A percentile compares a stretch with the other conserved stretches of the same genome.
These are phyloP conservation scores for Ellobium chinense DNA, from an alignment of 2,888 invertebrate species.

Conservation along the genomic window DNA sequence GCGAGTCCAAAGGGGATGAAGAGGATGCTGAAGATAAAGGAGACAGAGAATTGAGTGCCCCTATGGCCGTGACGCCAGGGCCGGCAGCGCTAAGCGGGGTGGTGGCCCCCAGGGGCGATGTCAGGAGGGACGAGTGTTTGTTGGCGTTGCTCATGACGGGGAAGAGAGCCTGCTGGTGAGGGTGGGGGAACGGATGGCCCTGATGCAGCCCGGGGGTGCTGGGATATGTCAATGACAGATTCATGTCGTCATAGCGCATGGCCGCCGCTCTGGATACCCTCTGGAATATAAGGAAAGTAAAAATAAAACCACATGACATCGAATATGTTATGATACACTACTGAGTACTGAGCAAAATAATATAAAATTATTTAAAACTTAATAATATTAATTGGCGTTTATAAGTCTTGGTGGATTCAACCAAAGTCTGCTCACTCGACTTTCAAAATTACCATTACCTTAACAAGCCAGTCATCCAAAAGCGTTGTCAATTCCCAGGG, in stretches of 20 bases:
- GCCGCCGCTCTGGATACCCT: conserved; percentile 4
- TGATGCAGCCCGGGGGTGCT: conserved; percentile 18
- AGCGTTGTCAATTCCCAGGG: too few species aligned
- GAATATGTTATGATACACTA: too few species aligned
- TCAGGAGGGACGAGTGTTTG: conserved; percentile 16
- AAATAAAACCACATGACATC: background rate
- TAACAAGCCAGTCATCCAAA: too few species aligned
- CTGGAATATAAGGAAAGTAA: background rate
- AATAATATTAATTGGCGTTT: too few species aligned
- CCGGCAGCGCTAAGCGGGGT: background rate
- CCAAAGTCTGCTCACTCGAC: too few species aligned
- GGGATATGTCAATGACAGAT: conserved; percentile 20
- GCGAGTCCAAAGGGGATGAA: conserved; percentile 8
- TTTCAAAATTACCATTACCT: too few species aligned
- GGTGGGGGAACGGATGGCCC: background rate
- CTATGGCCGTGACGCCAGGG: background rate
- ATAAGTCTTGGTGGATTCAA: too few species aligned
- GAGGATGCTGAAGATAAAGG: conserved; percentile 33
- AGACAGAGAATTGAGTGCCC: conserved; percentile 25
- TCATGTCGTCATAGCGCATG: conserved; percentile 42
- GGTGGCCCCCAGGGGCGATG: conserved; percentile 25
- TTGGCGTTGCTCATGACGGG: conserved; percentile 11
- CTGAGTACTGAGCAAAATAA: too few species aligned
- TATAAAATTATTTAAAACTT: too few species aligned
- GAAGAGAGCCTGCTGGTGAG: conserved; percentile 24